Percentiles rank a stretch among this genome's conserved stretches.
phyloP scores from a whole-genome alignment of 1,140 invertebrate genomes.

The Hyles vespertilio region DNA sequence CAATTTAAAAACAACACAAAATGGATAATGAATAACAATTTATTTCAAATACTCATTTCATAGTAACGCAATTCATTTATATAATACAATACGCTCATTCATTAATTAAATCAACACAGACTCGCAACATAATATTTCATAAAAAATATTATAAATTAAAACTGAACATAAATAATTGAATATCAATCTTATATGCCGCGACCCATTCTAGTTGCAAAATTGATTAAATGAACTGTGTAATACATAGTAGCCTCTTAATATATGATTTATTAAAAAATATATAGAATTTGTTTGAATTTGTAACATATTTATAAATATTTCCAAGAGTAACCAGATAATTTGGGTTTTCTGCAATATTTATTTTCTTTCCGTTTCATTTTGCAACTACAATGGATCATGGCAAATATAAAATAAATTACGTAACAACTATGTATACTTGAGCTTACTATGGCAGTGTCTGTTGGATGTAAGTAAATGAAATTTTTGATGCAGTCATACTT shows the following conservation, averaged over 20 bases:
- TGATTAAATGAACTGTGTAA: too few relatives aligned
- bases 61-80: constrained; percentile 31
- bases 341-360: too few relatives aligned
- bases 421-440: constrained; percentile 3
- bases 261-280: too few relatives aligned
- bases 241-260: too few relatives aligned
- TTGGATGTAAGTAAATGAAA: constrained; percentile 4
- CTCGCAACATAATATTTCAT: constrained; percentile 29
- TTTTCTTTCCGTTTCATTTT: too few relatives aligned
- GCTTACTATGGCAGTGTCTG: constrained; percentile 10
- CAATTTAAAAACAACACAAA: not conserved
- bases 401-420: too few relatives aligned
- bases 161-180: constrained; percentile 1
- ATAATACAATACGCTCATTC: constrained; percentile 5
- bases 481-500: too few relatives aligned
- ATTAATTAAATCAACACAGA: constrained; percentile 11
- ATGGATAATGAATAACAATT: constrained; percentile 42
- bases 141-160: constrained; percentile 26
- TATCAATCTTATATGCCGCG: not conserved
- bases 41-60: constrained; percentile 40
- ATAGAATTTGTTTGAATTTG: too few relatives aligned
- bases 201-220: too few relatives aligned
- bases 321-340: too few relatives aligned
- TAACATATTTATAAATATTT: too few relatives aligned
- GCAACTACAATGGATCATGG: too few relatives aligned